A percentile compares a stretch with the other conserved stretches of the same genome.
Evolutionary conservation across 37 sponge, comb jelly and placozoan genomes (phyloP).

Genomic region (Spongia lamella): DNA sequence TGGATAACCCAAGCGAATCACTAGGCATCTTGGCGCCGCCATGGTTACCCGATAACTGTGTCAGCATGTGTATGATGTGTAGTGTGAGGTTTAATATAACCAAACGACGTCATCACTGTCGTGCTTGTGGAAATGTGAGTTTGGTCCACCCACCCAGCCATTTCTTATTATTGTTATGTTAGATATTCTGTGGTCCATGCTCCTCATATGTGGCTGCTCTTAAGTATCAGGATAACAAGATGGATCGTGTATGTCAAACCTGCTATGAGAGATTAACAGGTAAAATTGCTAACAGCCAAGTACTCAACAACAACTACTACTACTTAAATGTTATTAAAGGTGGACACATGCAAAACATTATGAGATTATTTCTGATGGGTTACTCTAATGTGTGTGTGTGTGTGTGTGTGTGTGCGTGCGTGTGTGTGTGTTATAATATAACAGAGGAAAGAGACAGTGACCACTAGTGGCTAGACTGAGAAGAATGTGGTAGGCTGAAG

Average conservation of each 20-base stretch:
- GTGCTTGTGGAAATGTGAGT: conserved; percentile 82
- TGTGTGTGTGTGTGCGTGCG: neutral
- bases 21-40: conserved; percentile 77
- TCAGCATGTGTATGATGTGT: conserved; percentile 87
- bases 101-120: conserved; percentile 79
- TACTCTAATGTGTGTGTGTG: conserved; percentile 6
- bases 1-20: neutral
- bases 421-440: conserved; percentile 2
- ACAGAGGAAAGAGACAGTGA: no score
- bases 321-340: neutral
- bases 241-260: conserved; percentile 70
- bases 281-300: neutral
- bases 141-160: neutral
- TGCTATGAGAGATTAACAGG: conserved; percentile 51
- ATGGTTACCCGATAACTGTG: conserved; percentile 81
- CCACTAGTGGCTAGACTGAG: no score
- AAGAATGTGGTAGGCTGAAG: no score
- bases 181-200: conserved; percentile 78
- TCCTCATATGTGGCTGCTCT: conserved; percentile 52
- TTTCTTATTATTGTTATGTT: neutral
- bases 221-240: conserved; percentile 57
- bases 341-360: neutral
- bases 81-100: conserved; percentile 65
- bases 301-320: neutral
- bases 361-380: neutral